These are phyloP conservation scores for Gonioctena quinquepunctata DNA, from an alignment of 1,140 invertebrate genomes.

Conservation along the genomic window DNA sequence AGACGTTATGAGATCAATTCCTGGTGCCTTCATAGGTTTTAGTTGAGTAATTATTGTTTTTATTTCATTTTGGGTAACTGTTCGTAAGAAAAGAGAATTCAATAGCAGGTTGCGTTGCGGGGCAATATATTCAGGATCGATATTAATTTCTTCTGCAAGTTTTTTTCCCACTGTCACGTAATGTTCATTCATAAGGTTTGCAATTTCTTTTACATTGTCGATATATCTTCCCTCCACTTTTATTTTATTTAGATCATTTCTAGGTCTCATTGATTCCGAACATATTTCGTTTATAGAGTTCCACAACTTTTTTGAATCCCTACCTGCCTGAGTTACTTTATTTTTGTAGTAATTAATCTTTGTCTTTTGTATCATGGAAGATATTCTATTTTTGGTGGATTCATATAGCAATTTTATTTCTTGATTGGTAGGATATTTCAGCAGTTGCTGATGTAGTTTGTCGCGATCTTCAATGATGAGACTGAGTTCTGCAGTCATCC, in stretches of 20 bases:
- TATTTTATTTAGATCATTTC: not conserved
- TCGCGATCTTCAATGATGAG: no score
- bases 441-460: no score
- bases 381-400: not conserved
- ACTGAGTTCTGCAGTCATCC: no score
- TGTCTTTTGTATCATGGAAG: not conserved
- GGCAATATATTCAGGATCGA: not conserved
- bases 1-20: not conserved
- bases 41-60: not conserved
- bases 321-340: not conserved
- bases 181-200: not conserved
- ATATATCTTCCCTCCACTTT: not conserved
- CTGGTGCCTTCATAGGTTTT: conserved; percentile 4
- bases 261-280: not conserved
- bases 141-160: not conserved
- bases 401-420: not conserved
- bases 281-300: conserved; percentile 2
- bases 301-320: conserved; percentile 1
- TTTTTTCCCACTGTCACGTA: not conserved
- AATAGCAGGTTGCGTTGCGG: not conserved
- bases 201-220: not conserved
- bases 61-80: not conserved
- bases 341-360: conserved; percentile 3
- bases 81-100: not conserved
- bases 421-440: not conserved